phyloP scores from a whole-genome alignment of 2,113 vertebrate species.

The Polypterus senegalus region DNA sequence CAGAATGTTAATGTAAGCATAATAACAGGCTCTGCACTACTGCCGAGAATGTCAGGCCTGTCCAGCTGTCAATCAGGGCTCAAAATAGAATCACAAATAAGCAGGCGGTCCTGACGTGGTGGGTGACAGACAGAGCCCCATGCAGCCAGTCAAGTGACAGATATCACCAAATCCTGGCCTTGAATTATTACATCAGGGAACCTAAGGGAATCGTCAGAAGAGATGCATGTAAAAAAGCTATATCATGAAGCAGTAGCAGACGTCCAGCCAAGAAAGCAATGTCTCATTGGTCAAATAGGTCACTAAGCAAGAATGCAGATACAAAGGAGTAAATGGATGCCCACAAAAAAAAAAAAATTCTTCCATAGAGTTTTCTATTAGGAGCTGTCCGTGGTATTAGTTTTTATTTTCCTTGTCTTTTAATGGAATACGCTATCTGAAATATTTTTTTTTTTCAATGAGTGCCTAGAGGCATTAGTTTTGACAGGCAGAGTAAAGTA shows the following conservation, averaged over 20 bases:
- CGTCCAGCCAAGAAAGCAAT: background rate
- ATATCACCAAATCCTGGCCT: slow-evolving; percentile 29
- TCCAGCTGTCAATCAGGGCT: slow-evolving; percentile 79
- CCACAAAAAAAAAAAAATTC: too few species aligned
- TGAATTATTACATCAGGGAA: slow-evolving; percentile 41
- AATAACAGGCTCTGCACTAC: slow-evolving; percentile 86
- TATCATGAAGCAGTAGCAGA: too few species aligned
- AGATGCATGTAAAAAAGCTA: background rate
- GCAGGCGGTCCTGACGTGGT: slow-evolving; percentile 57
- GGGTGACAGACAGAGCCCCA: slow-evolving; percentile 58
- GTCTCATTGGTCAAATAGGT: slow-evolving; percentile 8
- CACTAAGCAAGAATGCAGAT: background rate
- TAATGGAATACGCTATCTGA: too few species aligned
- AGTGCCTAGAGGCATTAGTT: background rate
- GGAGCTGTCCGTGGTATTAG: too few species aligned
- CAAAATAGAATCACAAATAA: slow-evolving; percentile 84
- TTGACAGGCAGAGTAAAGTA: too few species aligned
- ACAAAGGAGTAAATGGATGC: too few species aligned
- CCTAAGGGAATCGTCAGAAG: slow-evolving; percentile 12
- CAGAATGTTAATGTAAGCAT: slow-evolving; percentile 98
- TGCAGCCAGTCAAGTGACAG: slow-evolving; percentile 55
- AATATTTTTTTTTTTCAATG: too few species aligned
- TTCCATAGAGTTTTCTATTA: too few species aligned
- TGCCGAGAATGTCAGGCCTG: slow-evolving; percentile 77
- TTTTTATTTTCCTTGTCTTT: too few species aligned